A percentile compares a stretch with the other conserved stretches of the same genome.
phyloP scores from a whole-genome alignment of 2,797 vertebrate genomes.

The Myotis vivesi region DNA sequence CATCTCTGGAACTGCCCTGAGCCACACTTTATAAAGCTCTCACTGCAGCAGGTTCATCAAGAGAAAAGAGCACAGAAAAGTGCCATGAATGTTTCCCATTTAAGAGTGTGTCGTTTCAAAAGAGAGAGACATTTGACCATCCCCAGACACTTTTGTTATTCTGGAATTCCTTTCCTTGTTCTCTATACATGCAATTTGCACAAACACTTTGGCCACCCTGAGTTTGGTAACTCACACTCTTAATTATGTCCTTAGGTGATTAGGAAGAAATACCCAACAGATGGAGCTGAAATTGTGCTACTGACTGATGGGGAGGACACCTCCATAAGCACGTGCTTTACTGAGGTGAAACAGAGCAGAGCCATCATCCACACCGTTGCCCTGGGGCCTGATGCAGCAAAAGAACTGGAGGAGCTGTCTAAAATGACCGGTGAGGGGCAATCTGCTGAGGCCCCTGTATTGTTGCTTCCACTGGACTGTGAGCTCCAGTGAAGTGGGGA shows the following conservation, averaged over 20 bases:
- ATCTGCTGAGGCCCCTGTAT: too few relatives aligned
- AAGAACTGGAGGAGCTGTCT: conserved; percentile 75
- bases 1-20: background rate
- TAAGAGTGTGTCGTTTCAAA: background rate
- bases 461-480: background rate
- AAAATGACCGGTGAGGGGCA: conserved; percentile 77
- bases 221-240: background rate
- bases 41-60: background rate
- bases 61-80: background rate
- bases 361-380: conserved; percentile 84
- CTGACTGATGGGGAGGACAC: conserved; percentile 84
- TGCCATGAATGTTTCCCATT: background rate
- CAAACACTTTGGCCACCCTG: background rate
- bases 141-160: background rate
- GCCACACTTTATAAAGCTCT: background rate
- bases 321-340: conserved; percentile 57
- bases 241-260: conserved; percentile 77
- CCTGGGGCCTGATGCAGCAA: conserved; percentile 75
- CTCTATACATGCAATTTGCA: background rate
- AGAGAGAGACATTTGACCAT: background rate
- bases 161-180: background rate
- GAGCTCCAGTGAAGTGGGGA: background rate
- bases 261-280: conserved; percentile 40
- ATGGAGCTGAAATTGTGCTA: conserved; percentile 84
- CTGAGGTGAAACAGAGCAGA: conserved; percentile 74